Evolutionary conservation across 2,113 vertebrate species (phyloP).

Genomic region (Martes martes): DNA sequence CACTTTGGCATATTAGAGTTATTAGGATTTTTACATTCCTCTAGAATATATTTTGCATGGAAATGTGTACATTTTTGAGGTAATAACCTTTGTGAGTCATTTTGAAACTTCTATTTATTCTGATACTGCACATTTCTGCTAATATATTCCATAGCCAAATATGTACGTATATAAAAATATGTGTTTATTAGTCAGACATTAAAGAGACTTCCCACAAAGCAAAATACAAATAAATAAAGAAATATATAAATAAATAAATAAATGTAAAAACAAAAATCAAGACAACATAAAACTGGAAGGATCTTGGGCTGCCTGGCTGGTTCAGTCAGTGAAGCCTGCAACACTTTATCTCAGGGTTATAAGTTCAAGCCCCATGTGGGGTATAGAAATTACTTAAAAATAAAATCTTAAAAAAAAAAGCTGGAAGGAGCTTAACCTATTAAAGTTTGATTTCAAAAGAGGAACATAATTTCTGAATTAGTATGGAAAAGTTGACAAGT

Average conservation of each 20-base stretch:
- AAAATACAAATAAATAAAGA: not conserved
- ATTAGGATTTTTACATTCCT: conserved; percentile 37
- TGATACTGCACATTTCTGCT: conserved; percentile 19
- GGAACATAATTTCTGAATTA: not conserved
- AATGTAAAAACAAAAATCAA: not conserved
- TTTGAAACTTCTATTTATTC: conserved; percentile 44
- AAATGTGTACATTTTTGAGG: conserved; percentile 14
- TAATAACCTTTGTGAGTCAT: conserved; percentile 32
- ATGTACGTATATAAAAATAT: not conserved
- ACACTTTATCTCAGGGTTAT: not conserved
- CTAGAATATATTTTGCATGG: conserved; percentile 21
- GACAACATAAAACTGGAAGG: not conserved
- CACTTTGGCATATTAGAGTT: not conserved
- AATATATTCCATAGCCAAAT: not conserved
- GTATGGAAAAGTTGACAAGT: not conserved
- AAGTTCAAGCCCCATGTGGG: not conserved
- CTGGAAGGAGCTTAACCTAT: not conserved
- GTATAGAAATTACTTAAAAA: not conserved
- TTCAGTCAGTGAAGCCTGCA: not conserved
- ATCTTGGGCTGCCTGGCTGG: not conserved
- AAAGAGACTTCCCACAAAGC: not conserved
- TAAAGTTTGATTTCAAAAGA: not conserved
- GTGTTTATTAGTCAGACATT: not conserved
- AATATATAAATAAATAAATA: not conserved
- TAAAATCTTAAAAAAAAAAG: not conserved